These are phyloP conservation scores for Osmoderma eremita DNA, from an alignment of 2,888 invertebrate species.

Conservation along the genomic window DNA sequence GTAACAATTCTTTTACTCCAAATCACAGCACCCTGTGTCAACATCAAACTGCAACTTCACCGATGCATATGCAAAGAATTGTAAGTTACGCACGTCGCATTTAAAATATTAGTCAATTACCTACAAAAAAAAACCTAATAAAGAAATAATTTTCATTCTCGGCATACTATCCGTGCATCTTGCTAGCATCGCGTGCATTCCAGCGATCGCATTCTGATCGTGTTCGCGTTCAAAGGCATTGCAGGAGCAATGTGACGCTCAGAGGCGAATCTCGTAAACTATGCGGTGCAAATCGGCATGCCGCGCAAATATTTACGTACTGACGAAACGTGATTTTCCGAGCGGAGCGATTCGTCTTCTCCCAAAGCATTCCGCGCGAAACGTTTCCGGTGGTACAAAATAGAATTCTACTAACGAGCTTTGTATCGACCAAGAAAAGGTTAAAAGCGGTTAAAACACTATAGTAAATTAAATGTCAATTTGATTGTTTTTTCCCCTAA, in stretches of 20 bases:
- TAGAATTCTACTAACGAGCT: not conserved
- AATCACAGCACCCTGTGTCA: too few species aligned
- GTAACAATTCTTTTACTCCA: too few species aligned
- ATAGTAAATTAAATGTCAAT: too few species aligned
- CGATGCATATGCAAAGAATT: too few species aligned
- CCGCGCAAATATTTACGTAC: slow-evolving; percentile 7
- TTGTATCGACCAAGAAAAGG: too few species aligned
- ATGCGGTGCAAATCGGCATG: slow-evolving; percentile 13
- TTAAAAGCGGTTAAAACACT: too few species aligned
- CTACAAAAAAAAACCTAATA: not conserved
- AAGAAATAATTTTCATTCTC: too few species aligned
- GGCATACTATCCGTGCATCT: too few species aligned
- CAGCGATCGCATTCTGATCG: not conserved
- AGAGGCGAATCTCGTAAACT: not conserved
- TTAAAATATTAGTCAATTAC: not conserved
- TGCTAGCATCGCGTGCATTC: not conserved
- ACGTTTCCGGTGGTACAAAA: slow-evolving; percentile 22
- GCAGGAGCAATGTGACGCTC: not conserved
- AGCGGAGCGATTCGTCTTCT: not conserved
- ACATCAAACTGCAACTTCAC: too few species aligned
- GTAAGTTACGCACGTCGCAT: too few species aligned
- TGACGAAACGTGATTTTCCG: not conserved
- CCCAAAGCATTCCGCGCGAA: slow-evolving; percentile 10
- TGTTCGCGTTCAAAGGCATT: slow-evolving; percentile 20
- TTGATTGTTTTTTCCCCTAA: too few species aligned